phyloP scores from a whole-genome alignment of 2,797 vertebrate genomes.

The Hippopotamyrus pictus region DNA sequence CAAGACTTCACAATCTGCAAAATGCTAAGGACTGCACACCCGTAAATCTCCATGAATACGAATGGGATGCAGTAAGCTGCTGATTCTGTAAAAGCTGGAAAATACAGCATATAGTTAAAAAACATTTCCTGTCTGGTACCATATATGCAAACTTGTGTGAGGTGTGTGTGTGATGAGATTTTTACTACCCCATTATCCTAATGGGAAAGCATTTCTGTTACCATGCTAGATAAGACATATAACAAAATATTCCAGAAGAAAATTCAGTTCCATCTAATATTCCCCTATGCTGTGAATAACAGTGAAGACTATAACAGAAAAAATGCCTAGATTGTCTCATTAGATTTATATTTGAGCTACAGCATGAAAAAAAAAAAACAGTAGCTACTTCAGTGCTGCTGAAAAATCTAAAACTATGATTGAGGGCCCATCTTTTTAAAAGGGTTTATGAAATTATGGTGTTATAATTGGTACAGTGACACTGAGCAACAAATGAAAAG shows the following conservation, averaged over 20 bases:
- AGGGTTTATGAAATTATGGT: background rate
- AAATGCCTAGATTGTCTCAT: background rate
- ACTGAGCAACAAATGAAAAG: background rate
- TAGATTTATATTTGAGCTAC: background rate
- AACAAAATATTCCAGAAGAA: background rate
- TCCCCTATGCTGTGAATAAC: background rate
- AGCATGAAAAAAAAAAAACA: background rate
- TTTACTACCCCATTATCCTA: background rate
- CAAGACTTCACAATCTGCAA: background rate
- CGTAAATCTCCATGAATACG: background rate
- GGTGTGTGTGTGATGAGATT: background rate
- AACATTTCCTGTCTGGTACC: background rate
- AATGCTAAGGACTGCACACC: background rate
- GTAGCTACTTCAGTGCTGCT: background rate
- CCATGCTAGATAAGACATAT: background rate
- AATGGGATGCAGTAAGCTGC: background rate
- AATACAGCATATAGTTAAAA: background rate
- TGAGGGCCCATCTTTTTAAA: background rate
- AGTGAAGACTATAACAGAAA: background rate
- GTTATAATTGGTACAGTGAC: background rate
- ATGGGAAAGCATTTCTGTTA: background rate
- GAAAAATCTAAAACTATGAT: background rate
- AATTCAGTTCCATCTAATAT: background rate
- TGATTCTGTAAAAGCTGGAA: conserved; percentile 1
- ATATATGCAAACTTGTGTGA: background rate